These are phyloP conservation scores for Diarsia brunnea DNA, from an alignment of 2,888 invertebrate species.

Conservation along the genomic window DNA sequence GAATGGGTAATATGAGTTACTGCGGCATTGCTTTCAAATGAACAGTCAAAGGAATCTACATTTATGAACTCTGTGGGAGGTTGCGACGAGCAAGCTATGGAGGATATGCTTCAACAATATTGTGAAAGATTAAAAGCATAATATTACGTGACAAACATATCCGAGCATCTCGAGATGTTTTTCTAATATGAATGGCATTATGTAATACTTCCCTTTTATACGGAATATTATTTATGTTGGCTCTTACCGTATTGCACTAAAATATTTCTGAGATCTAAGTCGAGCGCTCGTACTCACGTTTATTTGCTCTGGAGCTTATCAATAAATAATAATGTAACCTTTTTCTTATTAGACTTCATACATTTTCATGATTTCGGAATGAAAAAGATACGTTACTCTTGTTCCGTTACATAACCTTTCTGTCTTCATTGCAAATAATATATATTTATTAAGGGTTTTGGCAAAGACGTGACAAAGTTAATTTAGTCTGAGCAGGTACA, in stretches of 20 bases:
- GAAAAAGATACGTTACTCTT: constrained; percentile 24
- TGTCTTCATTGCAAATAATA: constrained; percentile 17
- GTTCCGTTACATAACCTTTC: not conserved
- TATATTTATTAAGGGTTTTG: constrained; percentile 18
- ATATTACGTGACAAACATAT: constrained; percentile 51
- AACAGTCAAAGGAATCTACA: constrained; percentile 47
- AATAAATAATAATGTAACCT: constrained; percentile 54
- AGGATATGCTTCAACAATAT: constrained; percentile 44
- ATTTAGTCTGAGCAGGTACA: constrained; percentile 9
- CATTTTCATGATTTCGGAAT: constrained; percentile 32
- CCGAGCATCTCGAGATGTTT: constrained; percentile 40
- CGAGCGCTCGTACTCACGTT: constrained; percentile 31
- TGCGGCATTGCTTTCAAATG: constrained; percentile 35
- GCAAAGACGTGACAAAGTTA: not conserved
- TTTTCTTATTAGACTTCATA: constrained; percentile 44
- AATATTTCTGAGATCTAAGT: constrained; percentile 45
- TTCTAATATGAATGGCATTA: constrained; percentile 43
- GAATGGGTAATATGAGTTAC: constrained; percentile 43
- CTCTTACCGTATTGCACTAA: constrained; percentile 61
- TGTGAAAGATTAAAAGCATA: constrained; percentile 65
- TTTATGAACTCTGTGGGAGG: constrained; percentile 49
- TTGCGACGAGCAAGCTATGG: constrained; percentile 24
- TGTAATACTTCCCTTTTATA: constrained; percentile 19
- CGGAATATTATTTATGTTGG: constrained; percentile 49
- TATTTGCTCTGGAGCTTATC: constrained; percentile 44